Conservation (phyloP, 2,797 vertebrate genomes). For the Saxicola maurus region DNA sequence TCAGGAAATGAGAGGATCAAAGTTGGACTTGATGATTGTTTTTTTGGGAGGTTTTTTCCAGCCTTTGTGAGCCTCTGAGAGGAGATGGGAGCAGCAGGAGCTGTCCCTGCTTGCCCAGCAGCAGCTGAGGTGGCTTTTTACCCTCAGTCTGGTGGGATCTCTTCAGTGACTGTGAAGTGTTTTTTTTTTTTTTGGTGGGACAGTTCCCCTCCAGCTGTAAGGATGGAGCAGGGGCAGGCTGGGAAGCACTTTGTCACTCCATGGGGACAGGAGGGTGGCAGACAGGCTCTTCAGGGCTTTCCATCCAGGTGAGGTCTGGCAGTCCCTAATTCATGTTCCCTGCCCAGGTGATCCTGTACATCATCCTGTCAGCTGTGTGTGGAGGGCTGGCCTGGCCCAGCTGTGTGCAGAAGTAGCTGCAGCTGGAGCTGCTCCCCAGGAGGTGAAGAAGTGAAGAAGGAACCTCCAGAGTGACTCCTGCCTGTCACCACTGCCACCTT, state of each 20-base stretch:
- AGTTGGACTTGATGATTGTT: accelerated
- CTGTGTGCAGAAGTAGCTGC: slow-evolving; percentile 81
- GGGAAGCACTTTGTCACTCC: neutral
- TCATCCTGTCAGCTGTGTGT: slow-evolving; percentile 87
- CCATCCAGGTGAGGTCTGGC: neutral
- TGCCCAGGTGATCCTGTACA: slow-evolving; percentile 86
- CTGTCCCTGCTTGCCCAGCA: neutral
- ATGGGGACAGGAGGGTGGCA: neutral
- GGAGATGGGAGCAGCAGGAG: neutral
- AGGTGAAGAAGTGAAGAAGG: slow-evolving; percentile 47
- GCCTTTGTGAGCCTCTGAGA: neutral
- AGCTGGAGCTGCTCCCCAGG: slow-evolving; percentile 4
- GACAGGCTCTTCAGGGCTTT: neutral
- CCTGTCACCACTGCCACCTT: slow-evolving; percentile 47
- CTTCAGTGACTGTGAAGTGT: neutral
- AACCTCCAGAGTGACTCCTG: slow-evolving; percentile 41
- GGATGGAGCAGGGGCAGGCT: neutral
- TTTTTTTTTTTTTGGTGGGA: accelerated
- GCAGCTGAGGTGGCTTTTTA: neutral
- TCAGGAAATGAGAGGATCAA: accelerated
- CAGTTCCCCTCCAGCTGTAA: neutral
- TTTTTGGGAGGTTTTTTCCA: neutral
- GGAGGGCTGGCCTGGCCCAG: slow-evolving; percentile 87
- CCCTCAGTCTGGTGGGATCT: neutral
- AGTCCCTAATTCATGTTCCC: neutral